Base-by-base conservation (phyloP, 1,140 invertebrate genomes). In the Pectinophora gossypiella region DNA sequence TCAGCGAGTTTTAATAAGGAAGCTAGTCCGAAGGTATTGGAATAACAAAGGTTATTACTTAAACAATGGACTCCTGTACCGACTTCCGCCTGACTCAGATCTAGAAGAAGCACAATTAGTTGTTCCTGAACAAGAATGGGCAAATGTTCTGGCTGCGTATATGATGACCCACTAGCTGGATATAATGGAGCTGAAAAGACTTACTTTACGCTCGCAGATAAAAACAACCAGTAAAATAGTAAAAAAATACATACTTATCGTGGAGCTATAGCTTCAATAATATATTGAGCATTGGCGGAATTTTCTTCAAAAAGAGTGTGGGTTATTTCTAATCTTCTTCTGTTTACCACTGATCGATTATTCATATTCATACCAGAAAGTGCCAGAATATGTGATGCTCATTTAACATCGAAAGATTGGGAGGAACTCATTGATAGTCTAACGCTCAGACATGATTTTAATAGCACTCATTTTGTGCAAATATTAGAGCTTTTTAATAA, bases 391-490 rank as follows among this genome's bases (percentile, higher is more conserved):
- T 38, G 36, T 38, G 36, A 38, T 38, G 13, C 36, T 6, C 36
- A 38, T 38, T 38, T 38, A 38, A 38, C 6, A 38, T 38, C 36
- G 6, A 38, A 38, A 6, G 36, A 38, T 13, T 38, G 36, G 36
- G 36, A 38, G 6, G 36, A 38, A n/a, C 6, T 38, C 13, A 15
- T 38, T 38, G 36, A 38, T 13, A 38, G 36, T 38, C 36, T 15
- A 38, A 38, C 4, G 4, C 36, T 38, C 6, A 38, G 36, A 38
- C 42, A 44, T 20, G 42, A 44, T 44, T 44, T 44, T 44, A 44
- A 44, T 15, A 38, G 36, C 18, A 19, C 15, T 44, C 42, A 44
- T 44, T 44, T 44, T 44, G 3, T 19, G 3, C 42, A 44, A 19
- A 44, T 44, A 6, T 5, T 44, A n/a, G 18, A 19, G 15, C 13